These are phyloP conservation scores for Holocentrus rufus DNA, from an alignment of 2,797 vertebrate species.

Conservation along the genomic window DNA sequence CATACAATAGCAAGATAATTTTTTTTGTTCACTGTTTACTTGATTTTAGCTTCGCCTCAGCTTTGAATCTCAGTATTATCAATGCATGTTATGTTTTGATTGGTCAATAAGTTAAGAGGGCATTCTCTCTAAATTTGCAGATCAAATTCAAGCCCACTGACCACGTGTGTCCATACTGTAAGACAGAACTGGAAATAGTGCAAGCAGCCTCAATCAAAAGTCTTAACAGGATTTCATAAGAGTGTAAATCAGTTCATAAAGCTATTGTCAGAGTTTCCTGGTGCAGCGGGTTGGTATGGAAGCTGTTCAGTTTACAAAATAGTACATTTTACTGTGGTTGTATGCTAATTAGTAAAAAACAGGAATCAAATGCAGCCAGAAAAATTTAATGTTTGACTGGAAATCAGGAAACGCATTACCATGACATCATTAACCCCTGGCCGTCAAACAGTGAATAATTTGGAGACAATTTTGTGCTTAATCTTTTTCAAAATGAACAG, in stretches of 20 bases:
- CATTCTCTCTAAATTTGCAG: slow-evolving; percentile 68
- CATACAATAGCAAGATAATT: slow-evolving; percentile 36
- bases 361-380: slow-evolving; percentile 4
- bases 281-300: slow-evolving; percentile 13
- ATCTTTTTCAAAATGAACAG: slow-evolving; percentile 5
- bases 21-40: slow-evolving; percentile 24
- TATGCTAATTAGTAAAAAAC: background rate
- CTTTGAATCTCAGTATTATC: slow-evolving; percentile 35
- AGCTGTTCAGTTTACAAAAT: slow-evolving; percentile 35
- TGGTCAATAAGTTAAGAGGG: slow-evolving; percentile 66
- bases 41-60: slow-evolving; percentile 38
- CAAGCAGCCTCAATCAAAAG: slow-evolving; percentile 29
- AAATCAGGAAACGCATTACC: slow-evolving; percentile 15
- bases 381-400: slow-evolving; percentile 22
- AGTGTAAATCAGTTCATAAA: slow-evolving; percentile 13
- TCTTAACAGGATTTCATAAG: slow-evolving; percentile 38
- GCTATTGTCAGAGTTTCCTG: background rate
- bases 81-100: slow-evolving; percentile 47
- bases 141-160: slow-evolving; percentile 48
- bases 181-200: slow-evolving; percentile 50
- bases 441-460: slow-evolving; percentile 14
- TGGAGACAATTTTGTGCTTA: slow-evolving; percentile 23
- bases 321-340: slow-evolving; percentile 15
- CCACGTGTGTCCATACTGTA: slow-evolving; percentile 27
- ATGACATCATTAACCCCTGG: background rate